These are phyloP conservation scores for Phaethornis superciliosus DNA, from an alignment of 2,113 vertebrate species.

Conservation along the genomic window DNA sequence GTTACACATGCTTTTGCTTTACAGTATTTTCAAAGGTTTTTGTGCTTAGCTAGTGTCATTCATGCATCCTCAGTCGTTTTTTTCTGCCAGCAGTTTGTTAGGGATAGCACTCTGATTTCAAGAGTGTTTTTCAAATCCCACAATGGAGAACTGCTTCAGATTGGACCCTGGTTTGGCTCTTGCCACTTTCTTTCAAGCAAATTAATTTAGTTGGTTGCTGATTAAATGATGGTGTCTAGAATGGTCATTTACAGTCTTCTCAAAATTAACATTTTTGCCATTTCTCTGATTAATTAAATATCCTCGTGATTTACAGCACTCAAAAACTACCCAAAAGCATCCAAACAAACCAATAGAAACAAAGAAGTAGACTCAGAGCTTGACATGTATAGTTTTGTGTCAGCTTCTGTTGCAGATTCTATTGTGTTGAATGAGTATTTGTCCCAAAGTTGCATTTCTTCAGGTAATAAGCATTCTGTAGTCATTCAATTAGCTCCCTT, in stretches of 20 bases:
- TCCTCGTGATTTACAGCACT: background rate
- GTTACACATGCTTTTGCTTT: background rate
- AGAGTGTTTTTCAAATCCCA: background rate
- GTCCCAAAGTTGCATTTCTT: background rate
- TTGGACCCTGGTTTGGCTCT: background rate
- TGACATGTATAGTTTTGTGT: background rate
- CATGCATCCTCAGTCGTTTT: background rate
- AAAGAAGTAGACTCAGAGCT: background rate
- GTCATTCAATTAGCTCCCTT: background rate
- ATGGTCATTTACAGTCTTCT: background rate
- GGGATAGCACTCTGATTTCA: background rate
- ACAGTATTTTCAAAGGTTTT: background rate
- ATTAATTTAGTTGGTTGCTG: background rate
- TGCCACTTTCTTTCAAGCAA: background rate
- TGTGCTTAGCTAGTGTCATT: background rate
- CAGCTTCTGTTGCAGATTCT: background rate
- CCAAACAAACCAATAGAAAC: background rate
- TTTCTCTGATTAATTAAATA: background rate
- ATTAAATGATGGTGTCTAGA: background rate
- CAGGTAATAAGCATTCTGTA: background rate
- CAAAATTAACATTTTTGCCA: background rate
- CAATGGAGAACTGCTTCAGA: background rate
- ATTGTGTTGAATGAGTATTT: background rate
- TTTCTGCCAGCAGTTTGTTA: background rate
- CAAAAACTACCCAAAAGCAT: background rate